These are phyloP conservation scores for Cataglyphis hispanica DNA, from an alignment of 1,140 invertebrate species.

Conservation along the genomic window DNA sequence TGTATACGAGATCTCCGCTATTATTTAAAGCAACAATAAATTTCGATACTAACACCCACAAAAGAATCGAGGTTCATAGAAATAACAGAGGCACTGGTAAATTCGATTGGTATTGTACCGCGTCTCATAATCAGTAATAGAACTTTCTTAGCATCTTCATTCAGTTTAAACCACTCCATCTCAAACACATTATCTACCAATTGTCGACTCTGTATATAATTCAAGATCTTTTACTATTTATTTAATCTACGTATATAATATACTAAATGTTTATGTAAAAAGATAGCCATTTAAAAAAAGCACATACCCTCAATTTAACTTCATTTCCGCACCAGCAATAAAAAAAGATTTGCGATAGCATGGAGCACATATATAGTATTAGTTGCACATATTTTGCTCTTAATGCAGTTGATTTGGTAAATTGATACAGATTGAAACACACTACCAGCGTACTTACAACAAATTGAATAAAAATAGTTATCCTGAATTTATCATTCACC, in stretches of 20 bases:
- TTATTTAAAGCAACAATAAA: not conserved
- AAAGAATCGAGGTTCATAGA: constrained; percentile 61
- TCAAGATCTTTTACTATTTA: not conserved
- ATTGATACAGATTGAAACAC: constrained; percentile 65
- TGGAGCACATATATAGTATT: constrained; percentile 66
- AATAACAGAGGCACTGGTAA: constrained; percentile 38
- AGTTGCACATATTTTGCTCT: constrained; percentile 77
- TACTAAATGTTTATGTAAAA: not conserved
- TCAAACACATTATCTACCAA: constrained; percentile 35
- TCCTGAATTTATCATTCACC: constrained; percentile 58
- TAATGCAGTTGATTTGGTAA: constrained; percentile 80
- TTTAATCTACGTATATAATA: constrained; percentile 5
- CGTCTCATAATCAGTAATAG: constrained; percentile 57
- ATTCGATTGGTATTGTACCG: constrained; percentile 46
- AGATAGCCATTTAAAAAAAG: too few species aligned
- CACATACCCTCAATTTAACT: constrained; percentile 78
- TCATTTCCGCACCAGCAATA: constrained; percentile 88
- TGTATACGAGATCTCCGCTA: not conserved
- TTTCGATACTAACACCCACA: constrained; percentile 50
- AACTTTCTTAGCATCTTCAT: not conserved
- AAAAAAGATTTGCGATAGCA: constrained; percentile 82
- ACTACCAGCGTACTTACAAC: constrained; percentile 66
- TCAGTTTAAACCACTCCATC: constrained; percentile 41
- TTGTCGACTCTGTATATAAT: constrained; percentile 38
- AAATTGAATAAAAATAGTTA: constrained; percentile 68